Evolutionary conservation across 2,113 vertebrate genomes (phyloP).

Genomic region (Herpetotheres cachinnans): DNA sequence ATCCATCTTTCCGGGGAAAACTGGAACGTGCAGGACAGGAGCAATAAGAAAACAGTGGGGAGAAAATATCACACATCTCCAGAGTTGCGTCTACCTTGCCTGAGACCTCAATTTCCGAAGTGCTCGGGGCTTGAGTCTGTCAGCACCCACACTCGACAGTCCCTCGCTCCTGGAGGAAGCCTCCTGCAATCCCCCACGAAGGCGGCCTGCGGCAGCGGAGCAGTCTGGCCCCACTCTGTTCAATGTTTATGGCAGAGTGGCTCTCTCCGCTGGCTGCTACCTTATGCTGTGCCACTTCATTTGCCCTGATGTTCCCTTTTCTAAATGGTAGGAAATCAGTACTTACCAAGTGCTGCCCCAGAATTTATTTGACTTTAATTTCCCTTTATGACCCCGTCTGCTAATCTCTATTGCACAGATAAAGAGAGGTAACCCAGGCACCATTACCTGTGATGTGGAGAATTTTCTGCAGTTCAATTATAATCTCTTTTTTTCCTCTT

Average conservation of each 20-base stretch:
- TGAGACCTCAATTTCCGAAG: background rate
- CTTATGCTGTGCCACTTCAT: background rate
- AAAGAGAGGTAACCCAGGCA: conserved; percentile 65
- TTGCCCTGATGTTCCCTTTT: background rate
- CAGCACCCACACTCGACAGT: background rate
- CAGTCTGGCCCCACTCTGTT: fast-evolving
- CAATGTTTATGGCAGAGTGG: fast-evolving
- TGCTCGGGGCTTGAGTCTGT: background rate
- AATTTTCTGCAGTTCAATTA: conserved; percentile 65
- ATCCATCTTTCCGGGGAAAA: background rate
- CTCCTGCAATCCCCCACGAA: background rate
- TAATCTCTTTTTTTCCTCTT: conserved; percentile 27
- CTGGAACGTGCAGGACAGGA: background rate
- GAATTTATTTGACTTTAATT: conserved; percentile 68
- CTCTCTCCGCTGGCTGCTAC: background rate
- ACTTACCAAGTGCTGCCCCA: conserved; percentile 18
- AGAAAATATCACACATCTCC: background rate
- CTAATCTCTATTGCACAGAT: conserved; percentile 64
- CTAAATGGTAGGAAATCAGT: conserved; percentile 21
- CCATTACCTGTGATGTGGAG: conserved; percentile 36
- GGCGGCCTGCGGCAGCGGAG: background rate
- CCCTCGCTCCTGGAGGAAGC: background rate
- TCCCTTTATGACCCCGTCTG: conserved; percentile 55
- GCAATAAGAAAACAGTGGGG: background rate
- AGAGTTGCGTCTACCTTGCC: background rate